Conservation (phyloP, 2,113 vertebrate species). For the Melanocharis versteri region DNA sequence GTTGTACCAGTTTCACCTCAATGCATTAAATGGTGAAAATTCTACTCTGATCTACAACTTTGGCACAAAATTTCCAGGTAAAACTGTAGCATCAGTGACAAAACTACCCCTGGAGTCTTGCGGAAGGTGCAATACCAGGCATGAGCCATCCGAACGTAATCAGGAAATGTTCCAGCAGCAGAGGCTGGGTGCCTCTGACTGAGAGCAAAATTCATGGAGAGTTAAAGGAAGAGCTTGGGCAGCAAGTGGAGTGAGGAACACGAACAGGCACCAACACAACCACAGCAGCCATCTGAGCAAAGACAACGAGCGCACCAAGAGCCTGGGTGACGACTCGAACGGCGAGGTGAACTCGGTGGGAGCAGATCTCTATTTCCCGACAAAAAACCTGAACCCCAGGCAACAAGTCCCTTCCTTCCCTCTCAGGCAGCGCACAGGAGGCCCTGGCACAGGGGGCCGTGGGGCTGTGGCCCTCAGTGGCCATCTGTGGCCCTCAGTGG, state of each 20-base stretch:
- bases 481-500: not conserved
- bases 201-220: not conserved
- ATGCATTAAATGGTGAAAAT: not conserved
- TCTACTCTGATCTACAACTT: not conserved
- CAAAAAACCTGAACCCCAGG: not conserved
- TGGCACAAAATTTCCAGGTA: rapidly evolving
- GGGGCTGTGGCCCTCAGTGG: not conserved
- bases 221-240: not conserved
- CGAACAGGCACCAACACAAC: not conserved
- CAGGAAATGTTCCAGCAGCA: not conserved
- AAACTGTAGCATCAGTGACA: not conserved
- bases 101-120: not conserved
- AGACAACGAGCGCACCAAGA: rapidly evolving
- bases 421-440: not conserved
- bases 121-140: not conserved
- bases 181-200: not conserved
- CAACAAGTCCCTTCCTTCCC: not conserved
- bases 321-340: not conserved
- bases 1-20: not conserved
- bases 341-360: rapidly evolving
- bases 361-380: not conserved
- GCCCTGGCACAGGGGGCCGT: not conserved
- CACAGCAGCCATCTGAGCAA: not conserved
- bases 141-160: not conserved
- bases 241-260: not conserved